phyloP scores from a whole-genome alignment of 2,797 vertebrate genomes.

The Channallabes apus region DNA sequence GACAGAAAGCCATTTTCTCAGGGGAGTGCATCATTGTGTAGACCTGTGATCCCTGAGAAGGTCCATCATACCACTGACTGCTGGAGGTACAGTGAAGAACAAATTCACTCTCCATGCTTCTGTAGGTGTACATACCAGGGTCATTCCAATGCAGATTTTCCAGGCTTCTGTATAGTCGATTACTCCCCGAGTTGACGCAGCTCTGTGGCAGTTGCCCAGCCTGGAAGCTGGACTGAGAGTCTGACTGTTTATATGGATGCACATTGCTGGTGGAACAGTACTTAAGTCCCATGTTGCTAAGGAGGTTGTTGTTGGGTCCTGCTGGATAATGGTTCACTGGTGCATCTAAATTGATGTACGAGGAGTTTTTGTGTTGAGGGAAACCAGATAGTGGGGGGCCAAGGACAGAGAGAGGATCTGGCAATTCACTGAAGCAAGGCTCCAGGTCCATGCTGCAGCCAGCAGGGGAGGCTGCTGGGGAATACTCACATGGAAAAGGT shows the following conservation, averaged over 20 bases:
- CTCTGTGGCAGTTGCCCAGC: slow-evolving; percentile 39
- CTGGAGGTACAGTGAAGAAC: slow-evolving; percentile 77
- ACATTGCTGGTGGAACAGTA: slow-evolving; percentile 73
- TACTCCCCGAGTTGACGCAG: slow-evolving; percentile 56
- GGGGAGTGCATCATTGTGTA: slow-evolving; percentile 64
- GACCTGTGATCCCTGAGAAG: slow-evolving; percentile 65
- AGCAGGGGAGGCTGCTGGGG: slow-evolving; percentile 68
- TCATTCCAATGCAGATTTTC: slow-evolving; percentile 87
- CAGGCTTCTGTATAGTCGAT: slow-evolving; percentile 84
- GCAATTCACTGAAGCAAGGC: slow-evolving; percentile 72
- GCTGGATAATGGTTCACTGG: slow-evolving; percentile 66
- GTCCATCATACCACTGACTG: slow-evolving; percentile 77
- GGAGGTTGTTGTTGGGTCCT: slow-evolving; percentile 76
- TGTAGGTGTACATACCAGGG: slow-evolving; percentile 71
- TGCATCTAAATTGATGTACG: slow-evolving; percentile 37
- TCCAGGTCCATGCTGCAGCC: slow-evolving; percentile 77
- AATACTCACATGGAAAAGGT: slow-evolving; percentile 77
- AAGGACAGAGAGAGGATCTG: slow-evolving; percentile 73
- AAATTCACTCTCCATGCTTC: slow-evolving; percentile 79
- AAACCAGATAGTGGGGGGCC: slow-evolving; percentile 67
- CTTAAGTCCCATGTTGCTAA: slow-evolving; percentile 78
- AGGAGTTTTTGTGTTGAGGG: slow-evolving; percentile 66
- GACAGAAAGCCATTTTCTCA: slow-evolving; percentile 67
- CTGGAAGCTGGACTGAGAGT: slow-evolving; percentile 55
- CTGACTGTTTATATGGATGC: slow-evolving; percentile 71